Percentiles rank a stretch among this genome's conserved stretches.
phyloP scores from a whole-genome alignment of 2,113 vertebrate species.

The Elgaria multicarinata region DNA sequence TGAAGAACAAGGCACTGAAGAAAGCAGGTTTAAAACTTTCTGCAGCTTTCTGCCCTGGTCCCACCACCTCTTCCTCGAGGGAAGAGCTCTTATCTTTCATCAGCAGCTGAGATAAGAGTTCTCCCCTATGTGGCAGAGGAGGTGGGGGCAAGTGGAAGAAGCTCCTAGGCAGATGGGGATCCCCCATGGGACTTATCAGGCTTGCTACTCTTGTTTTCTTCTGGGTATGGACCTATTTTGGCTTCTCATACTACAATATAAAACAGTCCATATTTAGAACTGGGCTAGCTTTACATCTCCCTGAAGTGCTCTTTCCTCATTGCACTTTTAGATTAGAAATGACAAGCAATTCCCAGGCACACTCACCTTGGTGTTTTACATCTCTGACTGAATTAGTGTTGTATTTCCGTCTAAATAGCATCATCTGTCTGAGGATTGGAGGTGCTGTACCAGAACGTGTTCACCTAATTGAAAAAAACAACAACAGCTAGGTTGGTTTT shows the following conservation, averaged over 20 bases:
- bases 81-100: no score
- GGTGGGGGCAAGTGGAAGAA: no score
- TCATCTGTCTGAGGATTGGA: neutral
- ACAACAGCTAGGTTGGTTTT: neutral
- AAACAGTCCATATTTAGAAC: neutral
- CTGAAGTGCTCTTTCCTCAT: neutral
- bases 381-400: constrained; percentile 4
- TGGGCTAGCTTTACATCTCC: neutral
- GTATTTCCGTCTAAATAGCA: neutral
- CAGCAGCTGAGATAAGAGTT: no score
- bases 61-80: no score
- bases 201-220: neutral
- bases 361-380: constrained; percentile 17
- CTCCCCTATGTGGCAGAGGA: no score
- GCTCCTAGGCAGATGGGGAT: no score
- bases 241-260: neutral
- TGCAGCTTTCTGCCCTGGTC: no score
- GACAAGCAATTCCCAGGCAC: neutral
- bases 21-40: no score
- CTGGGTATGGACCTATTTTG: neutral
- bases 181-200: no score
- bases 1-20: no score
- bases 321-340: constrained; percentile 19
- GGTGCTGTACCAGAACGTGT: neutral
- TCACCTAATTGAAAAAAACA: constrained; percentile 24